Evolutionary conservation across 2,113 vertebrate genomes (phyloP).

Genomic region (Pluvianellus socialis): DNA sequence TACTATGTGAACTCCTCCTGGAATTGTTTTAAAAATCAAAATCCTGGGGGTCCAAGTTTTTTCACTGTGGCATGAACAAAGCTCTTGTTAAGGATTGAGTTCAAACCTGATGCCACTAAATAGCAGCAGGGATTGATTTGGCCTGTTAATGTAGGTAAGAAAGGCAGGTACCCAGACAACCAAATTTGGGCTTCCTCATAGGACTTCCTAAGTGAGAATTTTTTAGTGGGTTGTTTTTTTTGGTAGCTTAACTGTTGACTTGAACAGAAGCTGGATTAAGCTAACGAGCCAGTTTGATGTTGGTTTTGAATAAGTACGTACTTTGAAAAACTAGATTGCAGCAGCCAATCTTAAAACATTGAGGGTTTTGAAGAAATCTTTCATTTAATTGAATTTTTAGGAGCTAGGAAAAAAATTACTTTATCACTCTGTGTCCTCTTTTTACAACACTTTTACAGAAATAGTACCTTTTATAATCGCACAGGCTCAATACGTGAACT

Average conservation of each 20-base stretch:
- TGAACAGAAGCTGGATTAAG: not conserved
- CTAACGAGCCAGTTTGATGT: not conserved
- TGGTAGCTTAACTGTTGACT: not conserved
- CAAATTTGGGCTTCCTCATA: not conserved
- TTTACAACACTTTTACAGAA: not conserved
- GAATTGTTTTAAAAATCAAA: not conserved
- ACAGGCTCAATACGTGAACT: slow-evolving; percentile 7
- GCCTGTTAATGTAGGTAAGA: not conserved
- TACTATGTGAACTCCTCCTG: not conserved
- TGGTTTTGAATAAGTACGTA: not conserved
- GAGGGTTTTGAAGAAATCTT: not conserved
- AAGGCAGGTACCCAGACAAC: not conserved
- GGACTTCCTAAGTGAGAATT: not conserved
- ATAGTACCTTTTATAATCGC: slow-evolving; percentile 11
- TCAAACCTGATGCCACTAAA: not conserved
- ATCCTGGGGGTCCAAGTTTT: not conserved
- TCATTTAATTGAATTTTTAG: not conserved
- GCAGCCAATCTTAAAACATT: not conserved
- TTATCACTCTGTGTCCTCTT: not conserved
- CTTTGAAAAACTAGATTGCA: not conserved
- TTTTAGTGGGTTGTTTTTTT: not conserved
- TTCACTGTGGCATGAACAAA: not conserved
- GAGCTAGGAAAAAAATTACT: not conserved
- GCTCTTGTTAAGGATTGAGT: not conserved
- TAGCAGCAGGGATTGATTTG: not conserved